A percentile compares a stretch with the other conserved stretches of the same genome.
These are phyloP conservation scores for Cherax destructor DNA, from an alignment of 1,140 invertebrate genomes.

Conservation along the genomic window DNA sequence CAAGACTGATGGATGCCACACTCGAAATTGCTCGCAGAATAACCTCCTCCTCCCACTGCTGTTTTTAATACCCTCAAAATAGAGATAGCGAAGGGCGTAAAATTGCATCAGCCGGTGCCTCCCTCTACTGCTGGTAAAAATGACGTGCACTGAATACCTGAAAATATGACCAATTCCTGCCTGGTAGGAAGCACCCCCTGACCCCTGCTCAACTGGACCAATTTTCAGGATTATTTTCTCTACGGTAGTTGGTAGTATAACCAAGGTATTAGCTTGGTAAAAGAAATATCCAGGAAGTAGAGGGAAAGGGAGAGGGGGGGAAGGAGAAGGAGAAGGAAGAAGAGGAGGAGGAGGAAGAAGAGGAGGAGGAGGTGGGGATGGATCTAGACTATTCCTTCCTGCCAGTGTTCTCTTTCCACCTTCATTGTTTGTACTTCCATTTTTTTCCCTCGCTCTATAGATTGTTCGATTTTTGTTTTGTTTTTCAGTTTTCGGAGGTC, in stretches of 20 bases:
- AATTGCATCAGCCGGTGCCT: neutral
- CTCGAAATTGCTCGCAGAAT: neutral
- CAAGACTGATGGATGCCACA: neutral
- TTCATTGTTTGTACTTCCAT: no score
- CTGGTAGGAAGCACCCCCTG: neutral
- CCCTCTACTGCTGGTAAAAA: neutral
- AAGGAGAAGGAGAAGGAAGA: no score
- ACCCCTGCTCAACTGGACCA: neutral
- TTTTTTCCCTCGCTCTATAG: no score
- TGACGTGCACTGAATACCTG: neutral
- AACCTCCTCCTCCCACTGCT: neutral
- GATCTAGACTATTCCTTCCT: no score
- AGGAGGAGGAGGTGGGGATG: no score
- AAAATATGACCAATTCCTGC: neutral
- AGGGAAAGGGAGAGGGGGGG: no score
- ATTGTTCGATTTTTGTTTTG: no score
- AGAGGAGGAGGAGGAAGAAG: no score
- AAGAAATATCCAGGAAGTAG: neutral
- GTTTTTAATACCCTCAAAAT: neutral
- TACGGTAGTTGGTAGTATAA: neutral
- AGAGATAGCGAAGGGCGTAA: conserved; percentile 1
- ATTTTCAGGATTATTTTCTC: neutral
- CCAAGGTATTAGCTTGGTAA: neutral
- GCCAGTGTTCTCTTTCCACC: no score
- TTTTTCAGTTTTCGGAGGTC: no score